Percentiles rank a stretch among this genome's conserved stretches.
Evolutionary conservation across 2,113 vertebrate genomes (phyloP).

Genomic region (Psophia crepitans): DNA sequence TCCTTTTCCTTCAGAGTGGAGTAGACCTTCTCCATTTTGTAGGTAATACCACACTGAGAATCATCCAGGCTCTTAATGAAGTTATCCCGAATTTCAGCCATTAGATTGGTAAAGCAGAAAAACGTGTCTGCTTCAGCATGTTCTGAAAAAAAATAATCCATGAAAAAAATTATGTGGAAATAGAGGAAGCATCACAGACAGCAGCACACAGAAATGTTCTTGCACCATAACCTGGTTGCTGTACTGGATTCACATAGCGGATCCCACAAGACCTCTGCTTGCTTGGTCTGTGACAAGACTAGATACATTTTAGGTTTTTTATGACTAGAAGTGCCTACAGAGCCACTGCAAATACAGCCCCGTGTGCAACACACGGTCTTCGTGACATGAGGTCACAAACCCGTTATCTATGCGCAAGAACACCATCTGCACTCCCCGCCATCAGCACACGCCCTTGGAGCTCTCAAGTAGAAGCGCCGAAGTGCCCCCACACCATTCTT

Average conservation of each 20-base stretch:
- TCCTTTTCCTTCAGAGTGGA: conserved; percentile 93
- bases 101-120: conserved; percentile 97
- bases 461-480: background rate
- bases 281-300: background rate
- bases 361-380: background rate
- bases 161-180: background rate
- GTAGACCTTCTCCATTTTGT: conserved; percentile 97
- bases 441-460: background rate
- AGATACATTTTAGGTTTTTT: background rate
- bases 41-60: conserved; percentile 96
- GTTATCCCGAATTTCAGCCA: conserved; percentile 97
- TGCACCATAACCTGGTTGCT: background rate
- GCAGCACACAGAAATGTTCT: background rate
- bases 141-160: conserved; percentile 72
- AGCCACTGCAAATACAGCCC: background rate
- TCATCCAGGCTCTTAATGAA: conserved; percentile 98
- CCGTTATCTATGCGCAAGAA: background rate
- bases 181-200: background rate
- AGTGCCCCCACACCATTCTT: background rate
- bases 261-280: background rate
- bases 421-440: background rate
- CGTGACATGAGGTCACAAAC: background rate
- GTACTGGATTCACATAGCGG: background rate
- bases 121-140: conserved; percentile 96
- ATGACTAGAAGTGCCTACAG: background rate